Evolutionary conservation across 2,113 vertebrate species (phyloP), one percentile per base, ranked within the genome.

Genomic region (Zootoca vivipara): DNA sequence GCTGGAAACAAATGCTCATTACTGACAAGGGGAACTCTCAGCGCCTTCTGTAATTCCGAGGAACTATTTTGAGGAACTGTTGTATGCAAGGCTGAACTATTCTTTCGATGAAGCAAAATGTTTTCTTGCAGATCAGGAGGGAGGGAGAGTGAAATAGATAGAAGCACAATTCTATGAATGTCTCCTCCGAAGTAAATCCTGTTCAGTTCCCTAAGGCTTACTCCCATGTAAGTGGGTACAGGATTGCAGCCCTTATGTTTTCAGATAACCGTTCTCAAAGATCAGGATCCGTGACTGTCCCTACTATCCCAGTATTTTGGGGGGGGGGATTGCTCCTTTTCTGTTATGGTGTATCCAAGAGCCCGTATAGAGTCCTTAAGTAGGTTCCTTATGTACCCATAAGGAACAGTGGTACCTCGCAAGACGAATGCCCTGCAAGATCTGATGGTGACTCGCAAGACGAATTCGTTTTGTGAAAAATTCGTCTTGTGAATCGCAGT

Each of bases 231-330:
- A 62, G 58, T 62, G 58, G 58, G 16, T 62, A 62, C 18, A 62
- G 58, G 1, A 20, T 5, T 62, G 58, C 58, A 62, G 58, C 58
- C 58, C 13, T 62, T 89, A 82, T 78, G 91, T 93, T 95, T 90
- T 87, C 87, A 90, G 94, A 95, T 72, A 84, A 91, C 92, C 80
- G 90, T 79, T 94, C 92, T 96, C 95, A 94, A 95, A 96, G 92
- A 86, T 77, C 82, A 85, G 78, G 92, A 38, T 82, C 90, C 89
- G 89, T 38, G 22, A 79, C 85, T 93, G 94, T 83, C 86, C 83
- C 73, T 90, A 91, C 94, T 67, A 65, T 9, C 46, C 10, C 46
- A 52, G 46, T 52, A 9, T 1, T 52, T 12, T 52, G 38, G 38
- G 38, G 10, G 12, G 46, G 46, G 42, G 42, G 10, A 9, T 9